phyloP scores from a whole-genome alignment of 2,797 vertebrate species.

The Arnoldichthys spilopterus region DNA sequence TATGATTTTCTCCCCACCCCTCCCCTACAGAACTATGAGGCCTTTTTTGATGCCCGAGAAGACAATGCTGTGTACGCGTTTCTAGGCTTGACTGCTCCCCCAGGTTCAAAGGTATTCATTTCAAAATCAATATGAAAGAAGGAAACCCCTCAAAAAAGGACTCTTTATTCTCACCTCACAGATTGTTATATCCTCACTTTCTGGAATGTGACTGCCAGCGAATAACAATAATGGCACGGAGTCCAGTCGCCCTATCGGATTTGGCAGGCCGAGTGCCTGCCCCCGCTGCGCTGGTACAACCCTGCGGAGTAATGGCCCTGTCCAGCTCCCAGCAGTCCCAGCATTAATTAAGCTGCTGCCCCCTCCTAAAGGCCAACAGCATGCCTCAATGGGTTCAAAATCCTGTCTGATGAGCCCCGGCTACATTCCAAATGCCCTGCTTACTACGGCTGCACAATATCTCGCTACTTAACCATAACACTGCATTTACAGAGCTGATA shows the following conservation, averaged over 20 bases:
- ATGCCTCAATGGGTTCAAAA: slow-evolving; percentile 35
- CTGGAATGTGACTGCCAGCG: slow-evolving; percentile 29
- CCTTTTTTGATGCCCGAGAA: slow-evolving; percentile 95
- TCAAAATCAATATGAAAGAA: background rate
- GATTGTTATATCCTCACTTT: background rate
- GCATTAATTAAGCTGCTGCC: slow-evolving; percentile 51
- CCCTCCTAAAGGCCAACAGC: slow-evolving; percentile 32
- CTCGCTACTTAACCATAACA: background rate
- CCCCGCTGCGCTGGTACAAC: background rate
- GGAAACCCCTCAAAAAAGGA: background rate
- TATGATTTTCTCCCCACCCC: slow-evolving; percentile 16
- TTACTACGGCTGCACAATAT: slow-evolving; percentile 17
- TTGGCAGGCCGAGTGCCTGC: slow-evolving; percentile 8
- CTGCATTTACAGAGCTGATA: background rate
- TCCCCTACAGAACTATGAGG: slow-evolving; percentile 87
- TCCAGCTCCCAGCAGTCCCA: slow-evolving; percentile 27
- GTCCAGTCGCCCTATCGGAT: slow-evolving; percentile 18
- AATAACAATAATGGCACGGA: slow-evolving; percentile 23
- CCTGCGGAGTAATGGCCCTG: slow-evolving; percentile 37
- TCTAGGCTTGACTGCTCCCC: slow-evolving; percentile 92
- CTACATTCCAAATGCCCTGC: slow-evolving; percentile 27
- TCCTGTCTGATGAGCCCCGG: slow-evolving; percentile 24
- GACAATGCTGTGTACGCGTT: slow-evolving; percentile 94
- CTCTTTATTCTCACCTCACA: slow-evolving; percentile 27
- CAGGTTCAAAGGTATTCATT: slow-evolving; percentile 91